Evolutionary conservation across 2,888 invertebrate species (phyloP).

Genomic region (Anthrax anthrax): DNA sequence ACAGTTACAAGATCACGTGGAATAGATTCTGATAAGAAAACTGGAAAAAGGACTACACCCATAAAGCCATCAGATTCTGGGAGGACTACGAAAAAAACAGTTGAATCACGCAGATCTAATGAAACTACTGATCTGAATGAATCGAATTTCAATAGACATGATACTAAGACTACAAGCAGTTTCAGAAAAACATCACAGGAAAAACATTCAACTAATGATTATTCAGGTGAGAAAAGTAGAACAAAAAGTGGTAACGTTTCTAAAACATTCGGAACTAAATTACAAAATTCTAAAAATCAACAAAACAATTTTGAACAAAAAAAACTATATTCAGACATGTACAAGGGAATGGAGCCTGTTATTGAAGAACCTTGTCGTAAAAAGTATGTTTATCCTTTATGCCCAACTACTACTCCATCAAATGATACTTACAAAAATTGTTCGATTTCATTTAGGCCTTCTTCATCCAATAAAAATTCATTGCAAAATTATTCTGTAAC

Average conservation of each 20-base stretch:
- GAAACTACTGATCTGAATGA: conserved; percentile 3
- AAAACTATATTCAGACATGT: background rate
- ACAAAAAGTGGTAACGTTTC: no score
- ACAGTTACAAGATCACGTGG: conserved; percentile 21
- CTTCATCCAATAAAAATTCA: no score
- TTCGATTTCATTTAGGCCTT: no score
- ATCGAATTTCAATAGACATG: background rate
- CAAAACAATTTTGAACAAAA: background rate
- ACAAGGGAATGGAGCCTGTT: background rate
- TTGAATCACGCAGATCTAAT: conserved; percentile 11
- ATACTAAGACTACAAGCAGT: background rate
- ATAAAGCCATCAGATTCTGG: conserved; percentile 19
- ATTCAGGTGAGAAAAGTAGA: conserved; percentile 4
- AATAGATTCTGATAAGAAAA: conserved; percentile 9
- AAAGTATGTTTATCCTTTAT: background rate
- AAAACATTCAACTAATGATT: background rate
- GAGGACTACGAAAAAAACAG: conserved; percentile 11
- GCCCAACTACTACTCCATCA: background rate
- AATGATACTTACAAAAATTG: no score
- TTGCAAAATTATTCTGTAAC: no score
- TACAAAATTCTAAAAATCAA: no score
- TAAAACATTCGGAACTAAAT: background rate
- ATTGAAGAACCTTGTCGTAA: background rate
- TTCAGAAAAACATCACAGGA: background rate
- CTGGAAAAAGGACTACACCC: conserved; percentile 17